Evolutionary conservation across 2,797 vertebrate genomes (phyloP).

Genomic region (Naso thynnoides): DNA sequence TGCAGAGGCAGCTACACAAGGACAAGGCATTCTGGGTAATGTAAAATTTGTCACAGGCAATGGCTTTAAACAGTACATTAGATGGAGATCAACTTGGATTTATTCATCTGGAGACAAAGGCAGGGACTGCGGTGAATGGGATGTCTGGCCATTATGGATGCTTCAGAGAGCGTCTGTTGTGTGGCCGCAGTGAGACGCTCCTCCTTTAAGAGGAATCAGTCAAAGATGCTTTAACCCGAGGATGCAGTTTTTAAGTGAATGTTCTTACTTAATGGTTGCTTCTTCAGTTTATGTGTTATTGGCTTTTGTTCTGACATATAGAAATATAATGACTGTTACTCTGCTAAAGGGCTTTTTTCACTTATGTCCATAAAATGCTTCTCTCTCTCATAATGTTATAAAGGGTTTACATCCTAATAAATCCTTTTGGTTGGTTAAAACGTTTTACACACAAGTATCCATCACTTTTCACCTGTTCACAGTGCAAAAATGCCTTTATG

Average conservation of each 20-base stretch:
- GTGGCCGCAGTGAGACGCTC: conserved; percentile 20
- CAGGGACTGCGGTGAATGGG: conserved; percentile 37
- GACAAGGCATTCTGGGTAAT: conserved; percentile 61
- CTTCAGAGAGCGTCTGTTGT: conserved; percentile 38
- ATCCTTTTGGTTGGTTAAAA: too few relatives aligned
- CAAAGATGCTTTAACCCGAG: conserved; percentile 17
- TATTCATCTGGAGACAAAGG: conserved; percentile 67
- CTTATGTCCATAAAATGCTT: conserved; percentile 16
- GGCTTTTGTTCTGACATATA: conserved; percentile 15
- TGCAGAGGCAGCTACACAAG: conserved; percentile 53
- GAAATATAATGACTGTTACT: neutral
- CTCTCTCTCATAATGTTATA: too few relatives aligned
- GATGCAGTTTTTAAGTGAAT: conserved; percentile 37
- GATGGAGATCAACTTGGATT: conserved; percentile 68
- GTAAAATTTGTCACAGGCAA: conserved; percentile 68
- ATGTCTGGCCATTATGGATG: conserved; percentile 62
- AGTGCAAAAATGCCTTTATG: too few relatives aligned
- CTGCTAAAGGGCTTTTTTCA: conserved; percentile 13
- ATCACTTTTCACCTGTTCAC: too few relatives aligned
- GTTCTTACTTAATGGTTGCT: conserved; percentile 15
- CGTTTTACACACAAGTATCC: too few relatives aligned
- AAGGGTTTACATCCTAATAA: too few relatives aligned
- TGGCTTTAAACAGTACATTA: conserved; percentile 68
- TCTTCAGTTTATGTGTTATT: conserved; percentile 22
- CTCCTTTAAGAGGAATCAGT: conserved; percentile 17